These are phyloP conservation scores for Lepidurus packardi DNA, from an alignment of 1,140 invertebrate genomes.

Conservation along the genomic window DNA sequence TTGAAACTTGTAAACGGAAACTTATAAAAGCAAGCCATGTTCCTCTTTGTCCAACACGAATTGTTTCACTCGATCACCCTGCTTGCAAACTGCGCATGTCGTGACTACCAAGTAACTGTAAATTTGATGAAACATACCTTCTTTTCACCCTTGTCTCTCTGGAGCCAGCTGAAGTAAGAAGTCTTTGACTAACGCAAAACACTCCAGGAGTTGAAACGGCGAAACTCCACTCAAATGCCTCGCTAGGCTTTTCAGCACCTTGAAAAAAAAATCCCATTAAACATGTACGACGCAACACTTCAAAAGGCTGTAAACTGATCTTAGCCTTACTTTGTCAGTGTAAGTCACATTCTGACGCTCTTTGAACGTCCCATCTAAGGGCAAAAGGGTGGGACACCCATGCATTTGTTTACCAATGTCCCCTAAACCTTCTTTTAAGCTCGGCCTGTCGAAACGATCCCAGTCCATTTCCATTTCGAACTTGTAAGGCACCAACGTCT, in stretches of 20 bases:
- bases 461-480: constrained; percentile 1
- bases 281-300: too few species aligned
- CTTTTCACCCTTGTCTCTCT: neutral
- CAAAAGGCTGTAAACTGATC: neutral
- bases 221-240: constrained; percentile 10
- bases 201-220: neutral
- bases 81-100: too few species aligned
- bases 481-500: neutral
- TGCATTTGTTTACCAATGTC: neutral
- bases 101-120: neutral
- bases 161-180: constrained; percentile 2
- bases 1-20: too few species aligned
- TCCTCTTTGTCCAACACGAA: too few species aligned
- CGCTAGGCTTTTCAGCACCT: constrained; percentile 4
- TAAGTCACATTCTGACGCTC: neutral
- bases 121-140: neutral
- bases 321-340: neutral
- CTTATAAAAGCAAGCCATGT: too few species aligned
- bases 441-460: neutral
- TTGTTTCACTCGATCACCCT: too few species aligned
- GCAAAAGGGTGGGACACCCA: neutral
- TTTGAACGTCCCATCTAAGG: neutral
- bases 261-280: too few species aligned
- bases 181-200: neutral
- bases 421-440: neutral